Base-by-base conservation (phyloP, 2,113 vertebrate species). In the Engystomops pustulosus region DNA sequence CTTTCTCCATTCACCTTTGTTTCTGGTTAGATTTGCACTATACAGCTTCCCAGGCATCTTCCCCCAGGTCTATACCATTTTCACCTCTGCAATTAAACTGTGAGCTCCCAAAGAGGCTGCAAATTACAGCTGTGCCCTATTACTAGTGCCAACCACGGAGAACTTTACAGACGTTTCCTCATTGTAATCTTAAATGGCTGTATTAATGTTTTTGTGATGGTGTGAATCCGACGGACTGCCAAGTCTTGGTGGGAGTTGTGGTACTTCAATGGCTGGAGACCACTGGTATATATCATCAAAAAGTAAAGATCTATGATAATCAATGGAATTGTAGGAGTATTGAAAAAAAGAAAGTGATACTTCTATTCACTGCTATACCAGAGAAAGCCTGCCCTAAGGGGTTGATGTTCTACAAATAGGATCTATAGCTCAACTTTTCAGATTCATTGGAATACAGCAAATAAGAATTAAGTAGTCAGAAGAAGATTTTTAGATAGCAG, bases 1-100 rank as follows among this genome's bases (percentile, higher is more conserved):
- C 30, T 20, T 0, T 75, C 32, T 88, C 2, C 0, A 8, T 55
- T 87, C 70, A 80, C 86, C 58, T 75, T 71, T 62, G 23, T 38
- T 60, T 58, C 49, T 25, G 34, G 51, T 41, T 41, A 41, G 51
- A 20, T 41, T 60, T 25, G 51, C 27, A 76, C 12, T 23, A 41
- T 12, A 60, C 36, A 14, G 36, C 32, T 78, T 34, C 75, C 75
- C 47, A 49, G 47, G 74, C 71, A 10, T 75, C 71, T 18, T 32
- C 15, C 27, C 25, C 17, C 20, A 58, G 32, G 45, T 55, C 74
- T 77, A 9, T 36, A 53, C 75, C 34, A 58, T 60, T 41, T 17
- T 60, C 51, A 60, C 32, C 32, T 78, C 75, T 53, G 32, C 75
- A 78, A 78, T 58, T 78, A 78, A 60, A 18, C 32, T 60, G 49